Evolutionary conservation across 23 tunicate genomes (phyloP).

Genomic region (Phallusia fumigata): DNA sequence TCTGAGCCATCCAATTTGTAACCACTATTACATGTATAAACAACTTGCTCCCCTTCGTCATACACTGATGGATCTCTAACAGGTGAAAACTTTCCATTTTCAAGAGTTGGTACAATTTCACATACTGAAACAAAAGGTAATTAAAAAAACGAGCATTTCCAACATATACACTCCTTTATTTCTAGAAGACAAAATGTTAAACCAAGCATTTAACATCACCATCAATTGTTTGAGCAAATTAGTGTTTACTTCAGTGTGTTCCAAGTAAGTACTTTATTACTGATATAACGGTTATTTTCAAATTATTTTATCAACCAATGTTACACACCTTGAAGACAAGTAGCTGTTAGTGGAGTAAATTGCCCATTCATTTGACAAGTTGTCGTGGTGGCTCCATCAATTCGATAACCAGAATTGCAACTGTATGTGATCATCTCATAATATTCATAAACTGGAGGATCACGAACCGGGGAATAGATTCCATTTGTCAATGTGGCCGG

Average conservation of each 20-base stretch:
- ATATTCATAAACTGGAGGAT: not conserved
- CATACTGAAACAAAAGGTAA: not conserved
- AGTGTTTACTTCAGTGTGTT: too few species aligned
- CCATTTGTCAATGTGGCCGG: constrained; percentile 11
- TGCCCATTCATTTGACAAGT: constrained; percentile 13
- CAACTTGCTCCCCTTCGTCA: not conserved
- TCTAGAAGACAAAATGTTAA: too few species aligned
- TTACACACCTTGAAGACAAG: constrained; percentile 14
- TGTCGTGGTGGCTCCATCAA: not conserved
- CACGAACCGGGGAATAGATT: not conserved
- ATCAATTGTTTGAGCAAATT: too few species aligned
- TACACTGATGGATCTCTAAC: constrained; percentile 2
- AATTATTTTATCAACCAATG: too few species aligned
- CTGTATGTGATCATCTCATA: constrained; percentile 5
- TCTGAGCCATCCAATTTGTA: not conserved
- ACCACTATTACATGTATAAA: constrained; percentile 10
- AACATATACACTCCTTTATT: too few species aligned
- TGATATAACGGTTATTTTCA: too few species aligned
- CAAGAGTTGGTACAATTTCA: not conserved
- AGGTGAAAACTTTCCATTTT: constrained; percentile 6
- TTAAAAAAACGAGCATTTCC: too few species aligned
- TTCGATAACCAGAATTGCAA: not conserved
- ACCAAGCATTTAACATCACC: too few species aligned
- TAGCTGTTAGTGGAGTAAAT: not conserved
- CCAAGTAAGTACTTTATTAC: too few species aligned